Conservation (phyloP, 2,797 vertebrate genomes). For the Rhinatrema bivittatum region DNA sequence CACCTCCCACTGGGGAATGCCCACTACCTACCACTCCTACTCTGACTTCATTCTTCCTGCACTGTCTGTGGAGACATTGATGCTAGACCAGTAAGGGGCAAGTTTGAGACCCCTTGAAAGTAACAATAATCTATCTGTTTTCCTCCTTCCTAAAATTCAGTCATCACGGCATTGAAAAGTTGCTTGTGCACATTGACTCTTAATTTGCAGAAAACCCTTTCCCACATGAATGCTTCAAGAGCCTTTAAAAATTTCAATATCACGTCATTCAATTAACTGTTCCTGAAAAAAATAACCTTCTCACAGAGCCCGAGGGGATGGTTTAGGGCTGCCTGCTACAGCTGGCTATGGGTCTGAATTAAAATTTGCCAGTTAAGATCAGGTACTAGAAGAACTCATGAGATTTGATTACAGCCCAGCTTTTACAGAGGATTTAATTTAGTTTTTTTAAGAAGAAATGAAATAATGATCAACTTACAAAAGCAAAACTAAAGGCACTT, state of each 20-base stretch:
- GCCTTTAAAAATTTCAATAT: slow-evolving; percentile 13
- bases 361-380: slow-evolving; percentile 25
- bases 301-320: slow-evolving; percentile 12
- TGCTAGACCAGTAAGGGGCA: no score
- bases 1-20: no score
- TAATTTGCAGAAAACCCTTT: neutral
- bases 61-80: no score
- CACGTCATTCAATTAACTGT: slow-evolving; percentile 23
- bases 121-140: no score
- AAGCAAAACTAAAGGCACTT: neutral
- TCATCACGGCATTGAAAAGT: no score
- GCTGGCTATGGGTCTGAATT: slow-evolving; percentile 26
- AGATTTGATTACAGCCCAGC: neutral
- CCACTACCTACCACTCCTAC: no score
- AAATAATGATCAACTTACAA: neutral
- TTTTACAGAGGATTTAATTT: neutral
- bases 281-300: slow-evolving; percentile 21
- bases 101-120: no score
- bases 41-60: no score
- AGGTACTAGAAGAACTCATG: neutral
- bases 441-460: neutral
- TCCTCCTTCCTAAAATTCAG: no score
- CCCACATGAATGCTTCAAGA: neutral
- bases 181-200: no score
- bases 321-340: slow-evolving; percentile 7